phyloP scores from a whole-genome alignment of 2,797 vertebrate species.

The Gymnodraco acuticeps region DNA sequence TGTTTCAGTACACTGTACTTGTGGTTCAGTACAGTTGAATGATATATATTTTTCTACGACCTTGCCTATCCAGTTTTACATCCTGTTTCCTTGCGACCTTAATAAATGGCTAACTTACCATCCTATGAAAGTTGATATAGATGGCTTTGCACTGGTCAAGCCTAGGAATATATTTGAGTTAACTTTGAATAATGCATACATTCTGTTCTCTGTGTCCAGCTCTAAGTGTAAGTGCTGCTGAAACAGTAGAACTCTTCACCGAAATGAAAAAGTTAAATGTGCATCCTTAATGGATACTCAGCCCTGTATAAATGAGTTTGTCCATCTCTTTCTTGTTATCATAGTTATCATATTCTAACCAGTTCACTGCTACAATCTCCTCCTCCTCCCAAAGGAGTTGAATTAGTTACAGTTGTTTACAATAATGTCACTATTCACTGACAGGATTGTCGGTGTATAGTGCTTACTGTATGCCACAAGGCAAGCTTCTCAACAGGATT shows the following conservation, averaged over 20 bases:
- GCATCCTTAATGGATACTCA: constrained; percentile 29
- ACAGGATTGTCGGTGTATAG: constrained; percentile 34
- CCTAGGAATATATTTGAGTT: background rate
- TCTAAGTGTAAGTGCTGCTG: constrained; percentile 2
- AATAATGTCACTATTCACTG: constrained; percentile 37
- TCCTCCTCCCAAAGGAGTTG: constrained; percentile 29
- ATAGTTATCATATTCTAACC: constrained; percentile 34
- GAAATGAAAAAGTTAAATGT: constrained; percentile 11
- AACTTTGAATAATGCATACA: background rate
- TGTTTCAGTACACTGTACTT: constrained; percentile 19
- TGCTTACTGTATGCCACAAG: constrained; percentile 37
- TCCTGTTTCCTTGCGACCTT: background rate
- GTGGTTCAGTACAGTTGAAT: constrained; percentile 5
- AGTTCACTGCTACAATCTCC: constrained; percentile 23
- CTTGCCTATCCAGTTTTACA: background rate
- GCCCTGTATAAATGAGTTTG: constrained; percentile 22
- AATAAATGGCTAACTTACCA: background rate
- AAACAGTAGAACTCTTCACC: constrained; percentile 5
- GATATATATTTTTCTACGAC: constrained; percentile 10
- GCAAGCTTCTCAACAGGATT: constrained; percentile 44
- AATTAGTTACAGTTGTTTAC: constrained; percentile 48
- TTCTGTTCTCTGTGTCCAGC: background rate
- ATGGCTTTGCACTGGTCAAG: background rate
- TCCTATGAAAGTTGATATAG: constrained; percentile 1
- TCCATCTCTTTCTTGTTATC: constrained; percentile 32